These are phyloP conservation scores for Otus scops DNA, from an alignment of 2,797 vertebrate genomes.

Conservation along the genomic window DNA sequence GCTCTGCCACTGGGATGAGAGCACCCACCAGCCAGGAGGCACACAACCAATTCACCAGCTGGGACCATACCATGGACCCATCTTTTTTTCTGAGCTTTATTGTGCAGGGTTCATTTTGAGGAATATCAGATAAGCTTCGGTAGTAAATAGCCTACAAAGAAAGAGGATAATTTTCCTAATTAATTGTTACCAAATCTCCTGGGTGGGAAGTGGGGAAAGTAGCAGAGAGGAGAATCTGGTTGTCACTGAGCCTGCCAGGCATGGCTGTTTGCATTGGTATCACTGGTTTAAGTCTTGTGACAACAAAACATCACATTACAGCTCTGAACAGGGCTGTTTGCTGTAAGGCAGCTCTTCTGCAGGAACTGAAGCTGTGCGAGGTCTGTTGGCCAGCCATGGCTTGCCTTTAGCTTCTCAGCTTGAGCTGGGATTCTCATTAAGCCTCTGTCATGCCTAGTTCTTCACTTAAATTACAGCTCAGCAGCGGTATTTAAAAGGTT, in stretches of 20 bases:
- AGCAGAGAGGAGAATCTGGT: not conserved
- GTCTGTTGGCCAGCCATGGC: not conserved
- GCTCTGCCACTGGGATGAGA: not conserved
- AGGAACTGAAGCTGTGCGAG: not conserved
- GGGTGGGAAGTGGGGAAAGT: not conserved
- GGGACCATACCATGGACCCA: not conserved
- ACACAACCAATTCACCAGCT: not conserved
- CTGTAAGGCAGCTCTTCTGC: not conserved
- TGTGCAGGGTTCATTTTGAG: not conserved
- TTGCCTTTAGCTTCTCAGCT: constrained; percentile 18
- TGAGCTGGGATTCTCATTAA: constrained; percentile 17
- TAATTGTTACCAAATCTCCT: not conserved
- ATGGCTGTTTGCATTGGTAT: not conserved
- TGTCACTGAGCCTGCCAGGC: not conserved
- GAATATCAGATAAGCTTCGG: not conserved
- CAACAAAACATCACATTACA: not conserved
- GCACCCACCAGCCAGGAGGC: not conserved
- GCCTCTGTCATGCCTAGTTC: not conserved
- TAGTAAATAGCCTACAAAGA: not conserved
- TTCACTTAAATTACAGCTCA: constrained; percentile 31
- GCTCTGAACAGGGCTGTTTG: not conserved
- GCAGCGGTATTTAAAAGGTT: not conserved
- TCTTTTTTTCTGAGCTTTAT: not conserved
- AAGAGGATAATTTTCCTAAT: not conserved
- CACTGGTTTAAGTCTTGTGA: not conserved